These are phyloP conservation scores for Oscheius myriophilus DNA, from an alignment of 2,888 invertebrate species.

Conservation along the genomic window DNA sequence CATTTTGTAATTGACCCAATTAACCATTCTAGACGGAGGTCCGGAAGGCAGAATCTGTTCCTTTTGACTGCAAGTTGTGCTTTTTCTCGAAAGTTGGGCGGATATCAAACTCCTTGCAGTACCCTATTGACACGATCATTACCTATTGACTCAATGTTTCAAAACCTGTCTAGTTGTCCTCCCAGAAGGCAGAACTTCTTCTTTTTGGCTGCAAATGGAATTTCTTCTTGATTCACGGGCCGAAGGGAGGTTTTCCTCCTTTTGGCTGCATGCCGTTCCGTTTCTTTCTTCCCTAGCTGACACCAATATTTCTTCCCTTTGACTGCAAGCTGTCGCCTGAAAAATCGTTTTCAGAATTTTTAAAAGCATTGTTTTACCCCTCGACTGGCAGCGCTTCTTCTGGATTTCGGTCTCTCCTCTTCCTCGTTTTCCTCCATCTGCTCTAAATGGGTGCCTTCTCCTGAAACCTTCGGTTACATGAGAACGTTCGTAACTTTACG, in stretches of 20 bases:
- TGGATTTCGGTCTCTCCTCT: too few species aligned
- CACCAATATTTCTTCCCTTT: background rate
- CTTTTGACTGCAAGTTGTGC: conserved; percentile 2
- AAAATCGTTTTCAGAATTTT: too few species aligned
- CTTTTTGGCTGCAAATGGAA: background rate
- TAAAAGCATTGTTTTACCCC: too few species aligned
- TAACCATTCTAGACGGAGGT: too few species aligned
- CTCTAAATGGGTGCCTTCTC: too few species aligned
- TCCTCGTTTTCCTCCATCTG: too few species aligned
- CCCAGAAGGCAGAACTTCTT: conserved; percentile 4
- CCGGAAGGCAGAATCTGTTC: conserved; percentile 20
- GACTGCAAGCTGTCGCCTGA: conserved; percentile 4
- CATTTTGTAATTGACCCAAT: too few species aligned
- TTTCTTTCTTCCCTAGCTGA: background rate
- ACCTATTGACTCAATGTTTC: background rate
- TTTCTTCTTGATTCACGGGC: background rate
- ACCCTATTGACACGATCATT: too few species aligned
- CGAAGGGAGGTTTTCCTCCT: conserved; percentile 7
- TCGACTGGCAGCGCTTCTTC: too few species aligned
- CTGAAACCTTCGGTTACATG: too few species aligned
- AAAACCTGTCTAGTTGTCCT: background rate
- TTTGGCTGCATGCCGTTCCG: conserved; percentile 19
- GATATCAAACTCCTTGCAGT: conserved; percentile 9
- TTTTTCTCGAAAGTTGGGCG: conserved; percentile 7
- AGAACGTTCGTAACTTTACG: too few species aligned